A percentile compares a stretch with the other conserved stretches of the same genome.
Evolutionary conservation across 2,113 vertebrate species (phyloP).

Genomic region (Petromus typicus): DNA sequence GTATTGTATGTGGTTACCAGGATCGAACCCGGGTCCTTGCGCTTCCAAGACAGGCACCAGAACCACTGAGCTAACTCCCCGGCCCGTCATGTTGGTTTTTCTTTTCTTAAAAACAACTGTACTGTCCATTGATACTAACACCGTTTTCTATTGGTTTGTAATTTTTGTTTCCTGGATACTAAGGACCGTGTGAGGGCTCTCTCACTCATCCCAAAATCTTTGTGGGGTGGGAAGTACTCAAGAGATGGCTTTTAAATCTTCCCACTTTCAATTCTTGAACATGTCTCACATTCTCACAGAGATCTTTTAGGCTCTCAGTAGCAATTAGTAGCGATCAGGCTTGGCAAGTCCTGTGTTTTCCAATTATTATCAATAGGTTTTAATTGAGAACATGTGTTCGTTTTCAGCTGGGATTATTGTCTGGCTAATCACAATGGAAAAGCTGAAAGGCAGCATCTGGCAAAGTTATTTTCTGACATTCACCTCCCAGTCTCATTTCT

Average conservation of each 20-base stretch:
- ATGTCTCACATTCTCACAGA: conserved; percentile 12
- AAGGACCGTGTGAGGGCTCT: neutral
- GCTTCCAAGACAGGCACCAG: too few relatives aligned
- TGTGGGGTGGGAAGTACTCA: neutral
- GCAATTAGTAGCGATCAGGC: conserved; percentile 58
- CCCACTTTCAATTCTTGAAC: neutral
- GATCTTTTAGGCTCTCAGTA: conserved; percentile 22
- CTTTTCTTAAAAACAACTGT: neutral
- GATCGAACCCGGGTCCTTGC: too few relatives aligned
- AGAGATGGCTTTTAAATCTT: neutral
- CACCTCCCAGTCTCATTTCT: neutral
- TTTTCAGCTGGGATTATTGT: conserved; percentile 73
- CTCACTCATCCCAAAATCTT: neutral
- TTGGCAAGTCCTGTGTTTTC: conserved; percentile 45
- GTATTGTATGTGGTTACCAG: too few relatives aligned
- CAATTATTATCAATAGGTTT: conserved; percentile 67
- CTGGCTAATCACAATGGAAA: conserved; percentile 54
- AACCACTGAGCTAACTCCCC: too few relatives aligned
- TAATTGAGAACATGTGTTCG: conserved; percentile 79
- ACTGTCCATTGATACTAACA: neutral
- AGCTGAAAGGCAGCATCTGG: conserved; percentile 61
- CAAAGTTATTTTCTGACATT: conserved; percentile 61
- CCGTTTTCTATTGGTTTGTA: neutral
- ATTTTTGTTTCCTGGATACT: neutral
- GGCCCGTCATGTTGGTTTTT: neutral